phyloP scores from a whole-genome alignment of 2,797 vertebrate species.

The Malurus leucopterus region DNA sequence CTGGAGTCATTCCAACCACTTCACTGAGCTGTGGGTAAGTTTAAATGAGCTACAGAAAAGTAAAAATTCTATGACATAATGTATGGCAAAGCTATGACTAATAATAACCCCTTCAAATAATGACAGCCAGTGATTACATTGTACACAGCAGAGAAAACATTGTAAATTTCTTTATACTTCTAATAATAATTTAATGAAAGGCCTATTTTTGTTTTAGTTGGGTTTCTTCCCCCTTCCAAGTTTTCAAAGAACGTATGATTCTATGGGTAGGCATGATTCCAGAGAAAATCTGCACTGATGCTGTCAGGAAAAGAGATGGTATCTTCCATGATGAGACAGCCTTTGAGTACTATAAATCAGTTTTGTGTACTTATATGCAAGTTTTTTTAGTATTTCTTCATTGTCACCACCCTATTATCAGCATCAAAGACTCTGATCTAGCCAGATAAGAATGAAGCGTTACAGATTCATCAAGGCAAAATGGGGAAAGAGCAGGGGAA shows the following conservation, averaged over 20 bases:
- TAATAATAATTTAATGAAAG: not conserved
- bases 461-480: not conserved
- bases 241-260: not conserved
- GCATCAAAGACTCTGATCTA: not conserved
- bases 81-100: not conserved
- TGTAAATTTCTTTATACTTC: not conserved
- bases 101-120: not conserved
- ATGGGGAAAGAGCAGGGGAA: not conserved
- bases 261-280: not conserved
- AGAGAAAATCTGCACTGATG: not conserved
- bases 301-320: not conserved
- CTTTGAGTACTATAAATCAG: not conserved
- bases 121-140: not conserved
- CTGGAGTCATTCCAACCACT: not conserved
- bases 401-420: not conserved
- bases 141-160: not conserved
- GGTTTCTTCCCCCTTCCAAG: not conserved
- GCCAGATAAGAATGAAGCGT: not conserved
- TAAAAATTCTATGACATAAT: not conserved
- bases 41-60: not conserved
- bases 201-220: not conserved
- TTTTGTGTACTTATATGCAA: not conserved
- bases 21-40: not conserved
- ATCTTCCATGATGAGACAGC: not conserved
- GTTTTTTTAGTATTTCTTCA: not conserved